Evolutionary conservation across 30 jellyfish, hydroid and myxozoan species (phyloP).

Genomic region (Phacellophora camtschatica): DNA sequence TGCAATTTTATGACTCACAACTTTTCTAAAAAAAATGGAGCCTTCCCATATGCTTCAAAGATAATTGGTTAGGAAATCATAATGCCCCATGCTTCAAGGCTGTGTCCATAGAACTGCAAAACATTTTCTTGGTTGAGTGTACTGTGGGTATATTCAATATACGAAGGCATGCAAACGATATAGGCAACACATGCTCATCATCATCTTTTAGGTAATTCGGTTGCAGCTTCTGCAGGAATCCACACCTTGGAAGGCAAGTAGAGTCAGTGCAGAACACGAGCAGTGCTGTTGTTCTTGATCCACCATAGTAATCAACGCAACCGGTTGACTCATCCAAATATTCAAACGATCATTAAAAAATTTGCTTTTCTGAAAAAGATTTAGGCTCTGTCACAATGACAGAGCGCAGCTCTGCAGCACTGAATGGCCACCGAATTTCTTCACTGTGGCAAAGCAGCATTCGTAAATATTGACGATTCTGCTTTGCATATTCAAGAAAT

Average conservation of each 20-base stretch:
- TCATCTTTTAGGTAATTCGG: neutral
- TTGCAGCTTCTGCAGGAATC: neutral
- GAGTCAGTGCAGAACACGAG: slow-evolving; percentile 1
- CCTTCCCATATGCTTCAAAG: no score
- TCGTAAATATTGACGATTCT: neutral
- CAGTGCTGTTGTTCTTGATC: neutral
- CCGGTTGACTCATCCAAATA: neutral
- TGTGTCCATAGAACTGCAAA: neutral
- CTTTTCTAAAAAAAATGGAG: no score
- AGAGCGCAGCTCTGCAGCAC: neutral
- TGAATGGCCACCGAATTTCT: neutral
- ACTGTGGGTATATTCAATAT: neutral
- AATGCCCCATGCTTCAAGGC: neutral
- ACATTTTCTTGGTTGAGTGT: slow-evolving; percentile 1
- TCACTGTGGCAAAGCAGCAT: neutral
- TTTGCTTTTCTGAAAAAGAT: neutral
- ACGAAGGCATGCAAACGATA: neutral
- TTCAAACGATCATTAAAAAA: neutral
- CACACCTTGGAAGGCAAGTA: neutral
- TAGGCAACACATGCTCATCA: neutral
- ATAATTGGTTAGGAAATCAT: slow-evolving; percentile 24
- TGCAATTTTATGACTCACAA: no score
- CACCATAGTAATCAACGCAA: neutral
- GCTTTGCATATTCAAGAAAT: neutral
- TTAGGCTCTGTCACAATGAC: neutral